These are phyloP conservation scores for Meghimatium bilineatum DNA, from an alignment of 2,888 invertebrate species.

Conservation along the genomic window DNA sequence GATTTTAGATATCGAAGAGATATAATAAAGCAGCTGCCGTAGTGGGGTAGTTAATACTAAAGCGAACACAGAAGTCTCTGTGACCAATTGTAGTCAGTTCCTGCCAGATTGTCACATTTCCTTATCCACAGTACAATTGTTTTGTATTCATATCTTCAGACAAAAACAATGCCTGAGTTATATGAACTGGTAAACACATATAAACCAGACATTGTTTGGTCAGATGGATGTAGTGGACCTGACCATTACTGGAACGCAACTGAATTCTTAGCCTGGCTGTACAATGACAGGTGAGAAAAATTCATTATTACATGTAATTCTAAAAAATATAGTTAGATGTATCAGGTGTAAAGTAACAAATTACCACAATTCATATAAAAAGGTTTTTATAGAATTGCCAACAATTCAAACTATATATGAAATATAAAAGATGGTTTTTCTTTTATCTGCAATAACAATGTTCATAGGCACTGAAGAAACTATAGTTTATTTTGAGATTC, in stretches of 20 bases:
- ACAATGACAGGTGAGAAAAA: constrained; percentile 74
- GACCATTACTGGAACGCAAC: constrained; percentile 77
- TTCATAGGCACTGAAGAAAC: too few relatives aligned
- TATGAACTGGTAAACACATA: constrained; percentile 80
- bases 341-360: too few relatives aligned
- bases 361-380: too few relatives aligned
- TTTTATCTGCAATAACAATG: too few relatives aligned
- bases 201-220: constrained; percentile 76
- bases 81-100: neutral
- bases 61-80: too few relatives aligned
- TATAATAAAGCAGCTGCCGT: too few relatives aligned
- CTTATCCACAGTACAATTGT: neutral
- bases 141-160: constrained; percentile 54
- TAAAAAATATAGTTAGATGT: neutral
- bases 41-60: too few relatives aligned
- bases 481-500: too few relatives aligned
- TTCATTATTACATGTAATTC: neutral
- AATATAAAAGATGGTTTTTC: too few relatives aligned
- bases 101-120: neutral
- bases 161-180: constrained; percentile 81
- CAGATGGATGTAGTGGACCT: constrained; percentile 85
- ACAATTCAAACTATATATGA: too few relatives aligned
- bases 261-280: constrained; percentile 78
- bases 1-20: too few relatives aligned
- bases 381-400: too few relatives aligned